Evolutionary conservation across 2,888 invertebrate genomes (phyloP), one percentile per base, ranked within the genome.

Genomic region (Herminia tarsipennalis): DNA sequence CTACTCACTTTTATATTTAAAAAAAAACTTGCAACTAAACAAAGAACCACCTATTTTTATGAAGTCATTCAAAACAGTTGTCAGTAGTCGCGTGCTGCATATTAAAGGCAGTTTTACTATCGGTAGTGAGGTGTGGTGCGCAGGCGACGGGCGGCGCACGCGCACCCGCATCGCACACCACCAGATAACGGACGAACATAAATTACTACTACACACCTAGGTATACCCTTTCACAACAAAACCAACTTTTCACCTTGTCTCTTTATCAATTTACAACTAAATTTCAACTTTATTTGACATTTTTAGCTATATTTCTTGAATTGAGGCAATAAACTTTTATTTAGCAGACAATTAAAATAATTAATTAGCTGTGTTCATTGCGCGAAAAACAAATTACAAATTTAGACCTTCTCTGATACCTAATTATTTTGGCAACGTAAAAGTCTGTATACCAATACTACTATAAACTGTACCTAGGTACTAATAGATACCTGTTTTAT

Each of bases 241-340:
- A 79, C 66, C n/a, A 72, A 80, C 74, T 85, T 87, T 87, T 86
- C 88, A 88, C 88, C 88, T 88, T 88, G 87, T 74, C 70, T 66
- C 63, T 76, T 76, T 79, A 74, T 76, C 67, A 22, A 36, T 32
- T 53, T 44, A 63, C 59, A 63, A 62, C 45, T 59, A 38, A 37
- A 37, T 37, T 47, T 33, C 4, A 34, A 42, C 6, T 37, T 42
- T 37, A 48, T 41, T 32, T 37, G 52, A 35, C 45, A 17, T 6
- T 28, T 33, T 25, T 22, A 12, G 21, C 17, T 32, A 27, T 38
- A 21, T 34, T 13, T 42, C 16, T 28, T 10, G 10, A 18, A 35
- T 34, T 36, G 25, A 3, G 13, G 14, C 14, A 37, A 28, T 28
- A 20, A 9, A 17, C 10, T 35, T 20, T 27, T 25, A 35, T 25